Conservation (phyloP, 92 coral and sea anemone genomes). For the Phymanthus crucifer region DNA sequence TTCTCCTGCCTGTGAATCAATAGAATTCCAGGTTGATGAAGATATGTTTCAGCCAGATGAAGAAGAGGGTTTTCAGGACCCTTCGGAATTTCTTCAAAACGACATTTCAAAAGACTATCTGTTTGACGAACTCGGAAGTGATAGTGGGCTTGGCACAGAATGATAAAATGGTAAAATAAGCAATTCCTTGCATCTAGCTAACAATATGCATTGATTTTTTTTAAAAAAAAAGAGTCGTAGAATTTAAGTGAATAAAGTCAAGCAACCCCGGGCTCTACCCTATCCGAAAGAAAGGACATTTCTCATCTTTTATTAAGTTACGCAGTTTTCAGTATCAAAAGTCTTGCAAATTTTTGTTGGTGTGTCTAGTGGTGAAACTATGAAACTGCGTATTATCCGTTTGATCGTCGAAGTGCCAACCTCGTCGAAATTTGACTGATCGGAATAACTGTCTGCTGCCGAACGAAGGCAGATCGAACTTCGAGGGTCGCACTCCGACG, state of each 20-base stretch:
- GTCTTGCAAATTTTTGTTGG: too few species aligned
- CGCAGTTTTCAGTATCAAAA: neutral
- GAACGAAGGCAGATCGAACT: too few species aligned
- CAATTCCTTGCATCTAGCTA: neutral
- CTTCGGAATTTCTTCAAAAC: neutral
- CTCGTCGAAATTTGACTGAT: too few species aligned
- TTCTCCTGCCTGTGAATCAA: neutral
- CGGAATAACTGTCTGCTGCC: too few species aligned
- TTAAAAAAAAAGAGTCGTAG: neutral
- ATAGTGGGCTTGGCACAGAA: slow-evolving; percentile 6
- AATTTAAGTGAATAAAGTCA: neutral
- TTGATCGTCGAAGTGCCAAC: too few species aligned
- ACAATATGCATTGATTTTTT: neutral
- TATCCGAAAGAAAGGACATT: neutral
- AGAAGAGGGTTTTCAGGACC: slow-evolving; percentile 13
- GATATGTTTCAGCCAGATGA: slow-evolving; percentile 7
- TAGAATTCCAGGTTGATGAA: slow-evolving; percentile 1
- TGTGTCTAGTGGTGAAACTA: too few species aligned
- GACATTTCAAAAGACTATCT: slow-evolving; percentile 4
- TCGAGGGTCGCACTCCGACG: too few species aligned
- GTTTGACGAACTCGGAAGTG: slow-evolving; percentile 24
- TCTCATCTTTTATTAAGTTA: neutral
- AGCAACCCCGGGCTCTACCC: neutral
- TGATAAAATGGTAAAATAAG: slow-evolving; percentile 5
- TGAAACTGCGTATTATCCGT: too few species aligned